Conservation (phyloP, 2,797 vertebrate genomes). For the Gymnoscopelus braueri region DNA sequence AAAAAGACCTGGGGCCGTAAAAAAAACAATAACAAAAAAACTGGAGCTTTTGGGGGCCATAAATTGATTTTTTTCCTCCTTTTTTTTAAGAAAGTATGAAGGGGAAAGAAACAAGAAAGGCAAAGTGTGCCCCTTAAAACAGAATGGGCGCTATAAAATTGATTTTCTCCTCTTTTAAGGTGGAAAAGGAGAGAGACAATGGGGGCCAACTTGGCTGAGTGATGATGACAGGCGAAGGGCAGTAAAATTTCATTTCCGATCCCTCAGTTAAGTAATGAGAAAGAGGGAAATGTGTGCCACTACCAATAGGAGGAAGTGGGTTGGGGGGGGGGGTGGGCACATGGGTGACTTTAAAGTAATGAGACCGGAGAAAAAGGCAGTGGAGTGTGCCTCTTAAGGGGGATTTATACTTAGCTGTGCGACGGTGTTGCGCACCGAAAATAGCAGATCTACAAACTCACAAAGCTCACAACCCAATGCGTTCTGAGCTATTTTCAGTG, state of each 20-base stretch:
- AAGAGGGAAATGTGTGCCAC: constrained; percentile 55
- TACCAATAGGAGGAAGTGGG: constrained; percentile 24
- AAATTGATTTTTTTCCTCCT: constrained; percentile 66
- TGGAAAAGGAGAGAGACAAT: constrained; percentile 65
- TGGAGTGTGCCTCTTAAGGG: constrained; percentile 29
- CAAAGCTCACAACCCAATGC: too few relatives aligned
- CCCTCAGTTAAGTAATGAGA: constrained; percentile 76
- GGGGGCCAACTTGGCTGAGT: constrained; percentile 29
- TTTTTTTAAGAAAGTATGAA: constrained; percentile 22
- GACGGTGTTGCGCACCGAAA: background rate
- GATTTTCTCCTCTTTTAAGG: constrained; percentile 77
- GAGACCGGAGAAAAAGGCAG: constrained; percentile 42
- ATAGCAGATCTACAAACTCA: too few relatives aligned
- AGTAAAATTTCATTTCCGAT: constrained; percentile 71
- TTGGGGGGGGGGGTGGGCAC: constrained; percentile 24
- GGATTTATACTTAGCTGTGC: too few relatives aligned
- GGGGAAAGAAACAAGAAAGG: constrained; percentile 52
- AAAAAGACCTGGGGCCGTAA: constrained; percentile 45
- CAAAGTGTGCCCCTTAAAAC: constrained; percentile 66
- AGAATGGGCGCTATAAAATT: constrained; percentile 72
- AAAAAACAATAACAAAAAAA: constrained; percentile 30
- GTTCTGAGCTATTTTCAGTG: too few relatives aligned
- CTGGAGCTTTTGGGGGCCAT: constrained; percentile 41
- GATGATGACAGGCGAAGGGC: constrained; percentile 59
- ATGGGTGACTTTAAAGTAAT: constrained; percentile 55